Base-by-base conservation (phyloP, 2,113 vertebrate genomes). In the Oncorhynchus keta region DNA sequence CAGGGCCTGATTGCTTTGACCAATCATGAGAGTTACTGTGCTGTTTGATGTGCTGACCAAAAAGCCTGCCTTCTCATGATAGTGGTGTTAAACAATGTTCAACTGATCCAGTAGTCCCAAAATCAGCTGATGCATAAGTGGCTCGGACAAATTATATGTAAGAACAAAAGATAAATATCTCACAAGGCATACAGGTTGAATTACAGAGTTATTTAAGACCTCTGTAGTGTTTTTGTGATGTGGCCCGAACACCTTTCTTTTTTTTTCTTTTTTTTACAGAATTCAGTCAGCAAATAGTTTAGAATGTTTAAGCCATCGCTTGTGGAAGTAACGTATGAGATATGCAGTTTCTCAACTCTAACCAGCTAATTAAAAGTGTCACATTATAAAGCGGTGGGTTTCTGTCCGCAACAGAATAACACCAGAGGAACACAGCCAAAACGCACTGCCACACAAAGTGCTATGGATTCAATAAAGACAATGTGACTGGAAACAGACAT, bases 1-100 rank as follows among this genome's bases (percentile, higher is more conserved):
- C 85, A 84, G 72, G 3, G 68, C n/a, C 77, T 84, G 79, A 86
- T 84, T 83, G 61, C 84, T 81, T 77, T 86, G 83, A 84, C 72
- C 74, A 32, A 73, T 83, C 80, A 65, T 84, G 73, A 84, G 76
- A 78, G 78, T 79, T 77, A 61, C 83, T 70, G 68, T 55, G 70
- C 69, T 73, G 83, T 89, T 88, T 89, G 86, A 89, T 82, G 83
- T 87, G 28, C 70, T 77, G 75, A 84, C 82, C 79, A 77, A 87
- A 79, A 78, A 76, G 24, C 45, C 76, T 81, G 75, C 81, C 79
- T 77, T 77, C 77, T 79, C 64, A 45, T 73, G 84, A 89, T 85
- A 84, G 75, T 24, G 39, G 35, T 18, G 16, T 55, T 55, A 55
- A 55, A 55, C 51, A 18, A 14, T 55, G 51, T 18, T 55, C 12